Conservation (phyloP, 2,113 vertebrate species). For the Plecturocebus donacophilus region DNA sequence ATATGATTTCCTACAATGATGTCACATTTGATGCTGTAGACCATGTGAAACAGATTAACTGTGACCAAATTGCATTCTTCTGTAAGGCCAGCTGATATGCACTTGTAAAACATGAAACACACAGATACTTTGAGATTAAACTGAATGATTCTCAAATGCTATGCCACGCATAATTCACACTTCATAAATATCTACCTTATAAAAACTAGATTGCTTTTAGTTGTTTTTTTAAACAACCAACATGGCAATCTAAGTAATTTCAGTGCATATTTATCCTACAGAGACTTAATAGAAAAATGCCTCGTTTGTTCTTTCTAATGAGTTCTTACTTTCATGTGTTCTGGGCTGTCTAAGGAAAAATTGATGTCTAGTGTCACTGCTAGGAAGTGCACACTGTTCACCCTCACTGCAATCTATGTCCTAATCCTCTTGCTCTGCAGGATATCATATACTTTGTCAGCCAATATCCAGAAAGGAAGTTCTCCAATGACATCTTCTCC, state of each 20-base stretch:
- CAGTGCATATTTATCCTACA: constrained; percentile 75
- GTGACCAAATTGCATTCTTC: constrained; percentile 71
- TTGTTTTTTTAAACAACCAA: constrained; percentile 66
- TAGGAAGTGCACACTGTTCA: constrained; percentile 94
- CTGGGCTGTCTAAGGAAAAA: constrained; percentile 88
- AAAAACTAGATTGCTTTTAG: constrained; percentile 36
- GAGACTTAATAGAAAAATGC: constrained; percentile 85
- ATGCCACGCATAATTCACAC: constrained; percentile 26
- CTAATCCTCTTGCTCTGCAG: constrained; percentile 90
- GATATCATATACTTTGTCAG: constrained; percentile 94
- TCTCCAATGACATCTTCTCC: constrained; percentile 89
- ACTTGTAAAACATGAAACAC: constrained; percentile 51
- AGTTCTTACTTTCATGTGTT: constrained; percentile 81
- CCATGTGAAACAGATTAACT: constrained; percentile 65
- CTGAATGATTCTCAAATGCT: constrained; percentile 51
- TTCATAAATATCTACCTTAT: constrained; percentile 56
- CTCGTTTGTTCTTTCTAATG: constrained; percentile 87
- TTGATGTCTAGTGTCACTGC: constrained; percentile 94
- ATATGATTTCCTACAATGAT: constrained; percentile 50
- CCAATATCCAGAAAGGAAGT: constrained; percentile 90
- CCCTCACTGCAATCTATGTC: constrained; percentile 92
- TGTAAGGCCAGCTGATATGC: constrained; percentile 64
- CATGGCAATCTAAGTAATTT: constrained; percentile 70
- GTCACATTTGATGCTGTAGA: constrained; percentile 52
- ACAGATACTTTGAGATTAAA: constrained; percentile 27